These are phyloP conservation scores for Ariolimax columbianus DNA, from an alignment of 2,888 invertebrate species.

Conservation along the genomic window DNA sequence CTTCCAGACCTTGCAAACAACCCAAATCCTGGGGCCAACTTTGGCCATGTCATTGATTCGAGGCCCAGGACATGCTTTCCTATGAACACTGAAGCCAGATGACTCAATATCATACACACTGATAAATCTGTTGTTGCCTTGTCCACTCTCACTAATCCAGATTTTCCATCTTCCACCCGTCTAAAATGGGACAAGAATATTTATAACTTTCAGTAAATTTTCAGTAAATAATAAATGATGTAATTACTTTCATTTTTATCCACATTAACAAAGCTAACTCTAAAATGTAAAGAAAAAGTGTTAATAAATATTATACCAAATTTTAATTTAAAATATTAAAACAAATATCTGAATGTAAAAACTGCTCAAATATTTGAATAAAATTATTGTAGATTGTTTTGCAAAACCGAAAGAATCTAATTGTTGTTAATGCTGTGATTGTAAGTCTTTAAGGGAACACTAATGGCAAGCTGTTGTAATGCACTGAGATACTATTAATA, in stretches of 20 bases:
- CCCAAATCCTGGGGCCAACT: constrained; percentile 63
- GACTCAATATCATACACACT: constrained; percentile 64
- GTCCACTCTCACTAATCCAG: constrained; percentile 68
- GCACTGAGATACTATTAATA: too few species aligned
- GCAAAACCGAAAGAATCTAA: too few species aligned
- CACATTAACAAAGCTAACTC: too few species aligned
- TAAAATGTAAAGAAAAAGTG: neutral
- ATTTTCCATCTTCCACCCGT: constrained; percentile 54
- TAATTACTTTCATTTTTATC: neutral
- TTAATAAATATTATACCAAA: too few species aligned
- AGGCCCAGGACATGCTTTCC: constrained; percentile 56
- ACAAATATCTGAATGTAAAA: too few species aligned
- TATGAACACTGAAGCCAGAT: constrained; percentile 57
- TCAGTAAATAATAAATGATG: neutral
- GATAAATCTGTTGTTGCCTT: constrained; percentile 53
- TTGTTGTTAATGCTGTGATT: too few species aligned
- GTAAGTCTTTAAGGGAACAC: too few species aligned
- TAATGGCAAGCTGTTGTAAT: too few species aligned
- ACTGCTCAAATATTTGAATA: too few species aligned
- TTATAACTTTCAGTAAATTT: neutral
- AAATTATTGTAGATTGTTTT: too few species aligned
- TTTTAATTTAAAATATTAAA: too few species aligned
- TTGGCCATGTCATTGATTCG: constrained; percentile 66
- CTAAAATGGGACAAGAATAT: constrained; percentile 1
- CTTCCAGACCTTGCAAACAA: constrained; percentile 63